phyloP scores from a whole-genome alignment of 1,140 invertebrate genomes.

The Achroia grisella region DNA sequence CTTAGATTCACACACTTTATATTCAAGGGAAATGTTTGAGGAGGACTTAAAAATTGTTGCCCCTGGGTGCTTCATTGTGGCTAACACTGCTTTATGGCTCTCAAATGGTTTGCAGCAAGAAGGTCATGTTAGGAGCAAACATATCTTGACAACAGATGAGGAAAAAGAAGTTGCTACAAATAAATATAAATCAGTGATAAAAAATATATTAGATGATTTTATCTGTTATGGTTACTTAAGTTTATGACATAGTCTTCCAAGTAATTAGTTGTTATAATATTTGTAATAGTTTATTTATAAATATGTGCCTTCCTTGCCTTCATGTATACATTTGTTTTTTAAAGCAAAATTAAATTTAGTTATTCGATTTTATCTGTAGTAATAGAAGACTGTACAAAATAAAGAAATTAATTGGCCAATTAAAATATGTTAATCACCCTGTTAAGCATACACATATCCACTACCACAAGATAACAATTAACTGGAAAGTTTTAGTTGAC shows the following conservation, averaged over 20 bases:
- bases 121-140: constrained; percentile 57
- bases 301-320: too few species aligned
- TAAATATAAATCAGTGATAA: constrained; percentile 37
- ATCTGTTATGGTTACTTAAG: constrained; percentile 29
- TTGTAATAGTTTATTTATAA: too few species aligned
- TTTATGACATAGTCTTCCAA: neutral
- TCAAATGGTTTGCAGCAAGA: constrained; percentile 50
- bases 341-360: too few species aligned
- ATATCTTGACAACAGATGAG: constrained; percentile 23
- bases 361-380: too few species aligned
- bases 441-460: too few species aligned
- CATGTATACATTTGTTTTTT: too few species aligned
- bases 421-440: too few species aligned
- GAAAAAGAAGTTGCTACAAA: constrained; percentile 32
- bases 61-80: constrained; percentile 46
- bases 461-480: too few species aligned
- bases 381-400: too few species aligned
- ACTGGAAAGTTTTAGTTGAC: too few species aligned
- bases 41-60: constrained; percentile 42
- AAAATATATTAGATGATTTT: constrained; percentile 50
- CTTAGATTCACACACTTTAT: constrained; percentile 21
- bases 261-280: too few species aligned
- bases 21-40: constrained; percentile 34
- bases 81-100: constrained; percentile 57
- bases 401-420: too few species aligned